A percentile compares a stretch with the other conserved stretches of the same genome.
Conservation (phyloP, 2,888 invertebrate genomes). For the Acanthoscelides obtectus region DNA sequence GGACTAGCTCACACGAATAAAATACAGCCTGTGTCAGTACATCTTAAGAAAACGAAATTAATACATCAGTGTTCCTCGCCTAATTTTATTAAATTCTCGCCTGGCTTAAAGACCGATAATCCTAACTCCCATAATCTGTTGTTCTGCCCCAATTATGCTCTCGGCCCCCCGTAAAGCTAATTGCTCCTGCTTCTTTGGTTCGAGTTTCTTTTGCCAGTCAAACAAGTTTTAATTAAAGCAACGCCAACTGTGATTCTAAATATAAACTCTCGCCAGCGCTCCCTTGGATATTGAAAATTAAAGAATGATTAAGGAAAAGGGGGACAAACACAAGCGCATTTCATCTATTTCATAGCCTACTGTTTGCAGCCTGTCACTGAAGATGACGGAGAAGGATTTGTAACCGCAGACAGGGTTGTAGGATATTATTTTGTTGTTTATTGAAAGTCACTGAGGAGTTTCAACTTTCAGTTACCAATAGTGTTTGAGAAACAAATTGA, state of each 20-base stretch:
- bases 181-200: not conserved
- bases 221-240: not conserved
- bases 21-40: no score
- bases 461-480: no score
- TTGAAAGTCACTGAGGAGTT: no score
- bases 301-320: not conserved
- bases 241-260: not conserved
- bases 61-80: no score
- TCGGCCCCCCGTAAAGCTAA: not conserved
- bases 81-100: not conserved
- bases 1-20: no score
- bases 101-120: not conserved
- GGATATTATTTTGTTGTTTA: no score
- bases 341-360: not conserved
- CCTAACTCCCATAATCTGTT: not conserved
- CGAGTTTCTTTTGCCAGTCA: not conserved
- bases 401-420: no score
- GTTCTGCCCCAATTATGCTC: not conserved
- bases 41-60: no score
- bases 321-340: not conserved
- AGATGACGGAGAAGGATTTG: no score
- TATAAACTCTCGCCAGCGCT: not conserved
- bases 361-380: not conserved
- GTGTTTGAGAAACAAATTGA: no score
- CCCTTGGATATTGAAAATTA: not conserved